Base-by-base conservation (phyloP, 2,797 vertebrate species). In the Argentina silus region DNA sequence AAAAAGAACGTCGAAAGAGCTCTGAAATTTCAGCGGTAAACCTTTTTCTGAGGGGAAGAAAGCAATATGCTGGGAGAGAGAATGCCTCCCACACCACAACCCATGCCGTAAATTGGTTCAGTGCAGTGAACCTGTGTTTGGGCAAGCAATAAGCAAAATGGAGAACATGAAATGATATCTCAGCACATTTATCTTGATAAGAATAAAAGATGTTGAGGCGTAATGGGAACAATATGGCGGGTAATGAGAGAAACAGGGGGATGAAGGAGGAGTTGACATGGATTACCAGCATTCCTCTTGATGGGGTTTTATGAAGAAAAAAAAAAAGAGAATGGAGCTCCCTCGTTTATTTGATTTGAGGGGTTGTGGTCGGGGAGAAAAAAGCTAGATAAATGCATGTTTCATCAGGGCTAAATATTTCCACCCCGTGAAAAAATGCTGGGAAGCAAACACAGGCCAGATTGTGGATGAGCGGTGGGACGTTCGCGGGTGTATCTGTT, bases 371-470 rank as follows among this genome's bases (percentile, higher is more conserved):
- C 71, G 64, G 67, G 64, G 81, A 84, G 72, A 80, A 87, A 91
- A 85, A 85, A 69, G 56, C 70, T 73, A 81, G 86, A 92, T 90
- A 93, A 92, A 93, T 90, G 89, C 88, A 90, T 75, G 89, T 91
- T 93, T 88, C 91, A 92, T 91, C 88, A 89, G 86, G 90, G 85
- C 83, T 88, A 90, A 92, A 90, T 91, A 91, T 92, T 93, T 93
- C 90, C 91, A 93, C 86, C 86, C 88, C 76, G 83, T 76, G 81
- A 87, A 89, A 86, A 90, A 90, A 91, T 86, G 85, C 85, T 56
- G 63, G 83, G 89, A 86, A 88, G 86, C 86, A 91, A 92, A 93
- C 90, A 88, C 88, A 92, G 90, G 87, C 91, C 91, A 92, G 91
- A 91, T 91, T 90, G 89, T 80, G 87, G 85, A 87, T 81, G 66